Conservation (phyloP, 35 echinoderm and acorn worm species). For the Ptychodera flava region DNA sequence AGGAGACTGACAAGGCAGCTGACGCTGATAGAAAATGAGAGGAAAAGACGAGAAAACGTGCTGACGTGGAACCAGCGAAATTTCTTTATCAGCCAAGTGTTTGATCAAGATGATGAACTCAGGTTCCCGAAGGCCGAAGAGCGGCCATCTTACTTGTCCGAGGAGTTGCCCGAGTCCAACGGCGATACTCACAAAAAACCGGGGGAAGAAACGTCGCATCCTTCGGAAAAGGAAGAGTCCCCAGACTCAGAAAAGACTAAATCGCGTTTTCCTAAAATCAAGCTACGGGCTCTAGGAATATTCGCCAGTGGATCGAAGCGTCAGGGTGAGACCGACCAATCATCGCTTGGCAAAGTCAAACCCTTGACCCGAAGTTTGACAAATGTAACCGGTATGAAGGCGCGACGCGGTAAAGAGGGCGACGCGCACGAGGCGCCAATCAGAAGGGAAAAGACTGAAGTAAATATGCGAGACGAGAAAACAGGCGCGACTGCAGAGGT, state of each 20-base stretch:
- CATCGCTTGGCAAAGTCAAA: not conserved
- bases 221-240: too few relatives aligned
- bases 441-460: not conserved
- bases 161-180: too few relatives aligned
- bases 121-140: constrained; percentile 80
- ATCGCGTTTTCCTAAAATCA: not conserved
- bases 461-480: too few relatives aligned
- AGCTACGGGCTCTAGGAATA: not conserved
- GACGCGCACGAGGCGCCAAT: not conserved
- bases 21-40: constrained; percentile 53
- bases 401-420: too few relatives aligned
- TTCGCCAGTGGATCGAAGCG: not conserved
- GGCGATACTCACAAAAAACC: too few relatives aligned
- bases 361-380: not conserved
- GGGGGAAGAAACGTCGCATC: too few relatives aligned
- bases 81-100: constrained; percentile 90
- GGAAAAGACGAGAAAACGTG: constrained; percentile 39
- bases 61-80: constrained; percentile 75
- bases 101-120: constrained; percentile 78
- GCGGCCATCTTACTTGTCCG: constrained; percentile 54
- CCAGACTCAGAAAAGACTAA: too few relatives aligned
- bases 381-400: not conserved
- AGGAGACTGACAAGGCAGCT: constrained; percentile 44
- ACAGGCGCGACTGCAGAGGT: too few relatives aligned
- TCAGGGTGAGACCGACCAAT: not conserved